Evolutionary conservation across 2,888 invertebrate species (phyloP).

Genomic region (Drosophila fungiperda): DNA sequence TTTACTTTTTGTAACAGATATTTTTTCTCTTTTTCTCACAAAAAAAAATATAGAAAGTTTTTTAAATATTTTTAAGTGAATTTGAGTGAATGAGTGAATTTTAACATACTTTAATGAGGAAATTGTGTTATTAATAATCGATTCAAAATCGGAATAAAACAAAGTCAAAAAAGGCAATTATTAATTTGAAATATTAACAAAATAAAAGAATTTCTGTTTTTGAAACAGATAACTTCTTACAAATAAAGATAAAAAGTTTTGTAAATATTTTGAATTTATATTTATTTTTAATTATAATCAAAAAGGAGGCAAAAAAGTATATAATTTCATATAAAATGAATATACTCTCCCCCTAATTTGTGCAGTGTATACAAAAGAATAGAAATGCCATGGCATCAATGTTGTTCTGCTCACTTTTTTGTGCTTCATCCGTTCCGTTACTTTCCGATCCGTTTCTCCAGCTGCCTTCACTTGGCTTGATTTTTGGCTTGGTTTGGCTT

Average conservation of each 20-base stretch:
- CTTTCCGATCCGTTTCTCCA: not conserved
- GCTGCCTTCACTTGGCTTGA: no score
- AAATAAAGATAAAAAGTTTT: not conserved
- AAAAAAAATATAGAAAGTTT: no score
- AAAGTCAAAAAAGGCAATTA: not conserved
- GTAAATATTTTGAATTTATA: not conserved
- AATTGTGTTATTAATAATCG: not conserved
- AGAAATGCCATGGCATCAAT: slow-evolving; percentile 48
- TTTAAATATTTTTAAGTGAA: no score
- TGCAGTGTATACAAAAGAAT: slow-evolving; percentile 7
- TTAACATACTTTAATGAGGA: not conserved
- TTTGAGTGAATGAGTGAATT: not conserved
- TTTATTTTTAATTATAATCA: not conserved
- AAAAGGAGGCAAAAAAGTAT: not conserved
- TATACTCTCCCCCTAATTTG: not conserved
- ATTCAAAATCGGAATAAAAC: rapidly evolving
- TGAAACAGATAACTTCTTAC: no score
- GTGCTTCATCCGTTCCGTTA: not conserved
- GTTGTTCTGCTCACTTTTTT: slow-evolving; percentile 13
- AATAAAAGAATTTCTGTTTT: not conserved
- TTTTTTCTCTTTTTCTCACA: no score
- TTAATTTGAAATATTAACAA: not conserved
- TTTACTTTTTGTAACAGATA: no score
- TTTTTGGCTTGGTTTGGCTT: not conserved
- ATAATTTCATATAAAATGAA: not conserved